Conservation (phyloP, 2,797 vertebrate genomes). For the Brachyalestes nurse region DNA sequence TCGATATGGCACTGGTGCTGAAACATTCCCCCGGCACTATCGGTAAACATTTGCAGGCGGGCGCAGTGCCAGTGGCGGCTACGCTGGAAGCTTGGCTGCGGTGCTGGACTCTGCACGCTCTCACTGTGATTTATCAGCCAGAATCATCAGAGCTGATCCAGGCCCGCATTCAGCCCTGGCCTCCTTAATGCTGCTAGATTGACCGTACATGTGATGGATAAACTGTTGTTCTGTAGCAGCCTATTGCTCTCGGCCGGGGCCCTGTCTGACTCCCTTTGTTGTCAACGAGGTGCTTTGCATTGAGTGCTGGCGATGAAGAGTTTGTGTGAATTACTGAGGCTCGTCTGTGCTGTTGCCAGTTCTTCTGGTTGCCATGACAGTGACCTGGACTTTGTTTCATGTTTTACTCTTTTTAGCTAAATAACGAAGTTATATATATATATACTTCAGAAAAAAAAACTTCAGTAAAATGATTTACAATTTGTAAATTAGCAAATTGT, state of each 20-base stretch:
- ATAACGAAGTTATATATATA: no score
- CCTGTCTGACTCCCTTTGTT: conserved; percentile 13
- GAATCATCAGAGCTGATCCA: conserved; percentile 50
- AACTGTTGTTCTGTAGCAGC: conserved; percentile 30
- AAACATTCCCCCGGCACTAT: conserved; percentile 49
- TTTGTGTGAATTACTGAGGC: conserved; percentile 6
- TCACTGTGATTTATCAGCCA: conserved; percentile 54
- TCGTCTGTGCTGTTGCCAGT: neutral
- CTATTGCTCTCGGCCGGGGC: neutral
- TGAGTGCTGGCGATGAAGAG: conserved; percentile 16
- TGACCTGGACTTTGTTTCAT: neutral
- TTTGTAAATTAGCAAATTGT: no score
- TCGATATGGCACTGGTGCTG: conserved; percentile 76
- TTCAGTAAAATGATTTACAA: no score
- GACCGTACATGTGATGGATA: conserved; percentile 41
- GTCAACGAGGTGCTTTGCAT: conserved; percentile 25
- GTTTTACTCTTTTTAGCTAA: neutral
- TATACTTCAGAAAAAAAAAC: no score
- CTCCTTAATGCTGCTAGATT: conserved; percentile 44
- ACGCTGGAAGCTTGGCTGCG: neutral
- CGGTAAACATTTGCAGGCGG: conserved; percentile 50
- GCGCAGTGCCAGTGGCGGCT: conserved; percentile 36
- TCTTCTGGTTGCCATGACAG: conserved; percentile 10
- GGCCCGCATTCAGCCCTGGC: conserved; percentile 44
- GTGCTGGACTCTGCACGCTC: conserved; percentile 16